Conservation (phyloP, 1,140 invertebrate species). For the Acyrthosiphon pisum region DNA sequence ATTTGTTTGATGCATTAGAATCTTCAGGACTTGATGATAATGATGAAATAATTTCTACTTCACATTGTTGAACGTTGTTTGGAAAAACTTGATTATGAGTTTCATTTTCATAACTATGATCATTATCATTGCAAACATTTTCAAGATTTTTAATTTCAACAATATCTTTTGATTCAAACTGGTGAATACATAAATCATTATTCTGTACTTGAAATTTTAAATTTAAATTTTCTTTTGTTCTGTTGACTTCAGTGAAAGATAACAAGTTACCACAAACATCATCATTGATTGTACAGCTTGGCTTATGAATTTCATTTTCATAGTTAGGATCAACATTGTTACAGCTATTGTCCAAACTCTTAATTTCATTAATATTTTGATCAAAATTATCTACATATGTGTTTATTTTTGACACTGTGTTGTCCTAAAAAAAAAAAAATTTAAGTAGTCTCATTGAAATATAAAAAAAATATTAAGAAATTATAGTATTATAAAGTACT, state of each 20-base stretch:
- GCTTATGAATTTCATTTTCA: neutral
- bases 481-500: neutral
- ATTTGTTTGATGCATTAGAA: neutral
- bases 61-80: neutral
- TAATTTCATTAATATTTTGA: neutral
- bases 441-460: neutral
- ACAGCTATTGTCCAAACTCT: neutral
- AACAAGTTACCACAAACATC: neutral
- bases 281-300: neutral
- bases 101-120: neutral
- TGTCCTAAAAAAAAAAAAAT: neutral
- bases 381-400: neutral
- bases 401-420: neutral
- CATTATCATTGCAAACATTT: neutral
- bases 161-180: neutral
- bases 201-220: neutral
- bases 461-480: neutral
- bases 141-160: neutral
- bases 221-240: neutral
- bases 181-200: neutral
- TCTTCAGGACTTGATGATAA: neutral
- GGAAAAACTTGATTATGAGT: neutral
- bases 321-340: neutral
- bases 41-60: neutral
- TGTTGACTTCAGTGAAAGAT: neutral